Evolutionary conservation across 2,888 invertebrate genomes (phyloP), one percentile per base, ranked within the genome.

Genomic region (Acrocera orbiculus): DNA sequence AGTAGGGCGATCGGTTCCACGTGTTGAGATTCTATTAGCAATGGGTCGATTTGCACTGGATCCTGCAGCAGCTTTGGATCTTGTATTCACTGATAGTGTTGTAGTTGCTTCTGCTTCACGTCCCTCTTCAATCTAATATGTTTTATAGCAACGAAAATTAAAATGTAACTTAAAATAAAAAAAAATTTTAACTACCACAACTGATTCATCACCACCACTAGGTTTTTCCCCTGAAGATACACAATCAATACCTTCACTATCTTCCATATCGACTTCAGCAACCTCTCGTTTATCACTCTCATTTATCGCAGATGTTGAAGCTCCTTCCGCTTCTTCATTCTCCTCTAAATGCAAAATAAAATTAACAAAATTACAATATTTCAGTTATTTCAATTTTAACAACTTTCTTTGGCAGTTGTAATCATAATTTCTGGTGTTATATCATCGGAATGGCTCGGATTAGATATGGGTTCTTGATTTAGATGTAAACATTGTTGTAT

Each of bases 61-160:
- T 10, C 53, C 44, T 44, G 57, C 43, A 44, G 56, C 35, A 36
- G 53, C 48, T 11, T 59, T 59, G 3, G 52, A 58, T 2, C 70
- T 58, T 4, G 69, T 69, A 41, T 69, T 71, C 30, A 67, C 67
- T 14, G 70, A 70, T 3, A 69, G 71, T 2, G 65, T 63, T n/a
- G 57, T 50, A 41, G 71, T 71, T 3, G 82, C 82, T 56, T 82
- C 82, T 3, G 82, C 82, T 59, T 82, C 82, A 32, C 82, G 72
- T 4, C 77, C 81, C 51, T 82, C 82, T 53, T 81, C 80, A 8
- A 50, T 44, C 55, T 63, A 57, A 51, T 13, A 23, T 4, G 11
- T 11, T 5, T 3, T 11, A n/a, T 5, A 23, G 20, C n/a, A 11
- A 9, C 4, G n/a, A n/a, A 19, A 4, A n/a, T 17, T 11, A 5